Evolutionary conservation across 2,888 invertebrate genomes (phyloP), one percentile per base, ranked within the genome.

Genomic region (Odontomyia ornata): DNA sequence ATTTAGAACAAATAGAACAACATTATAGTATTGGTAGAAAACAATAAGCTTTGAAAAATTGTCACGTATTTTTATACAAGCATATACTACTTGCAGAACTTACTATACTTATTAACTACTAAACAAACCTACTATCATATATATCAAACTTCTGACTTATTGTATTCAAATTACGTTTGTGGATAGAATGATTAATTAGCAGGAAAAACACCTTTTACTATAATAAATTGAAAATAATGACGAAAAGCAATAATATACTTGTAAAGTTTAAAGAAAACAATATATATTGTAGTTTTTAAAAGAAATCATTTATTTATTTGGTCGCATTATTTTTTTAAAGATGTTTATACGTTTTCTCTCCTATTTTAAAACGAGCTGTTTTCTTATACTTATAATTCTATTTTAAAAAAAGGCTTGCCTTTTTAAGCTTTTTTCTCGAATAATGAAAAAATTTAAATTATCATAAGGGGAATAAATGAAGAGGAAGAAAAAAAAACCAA

Each of bases 91-190:
- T 73, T 73, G 46, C 73, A 73, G 57, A 73, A 73, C 73, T 21
- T 78, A 76, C 71, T 60, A 60, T 76, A 72, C 75, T 75, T 76
- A 76, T 62, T 75, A 73, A 46, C 27, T n/a, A 75, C 62, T 30
- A 75, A 64, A 78, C 60, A 76, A 73, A 57, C 30, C 73, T 60
- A 23, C 27, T 79, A 79, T 77, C 78, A 80, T 77, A 79, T 78
- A 78, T 80, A 77, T 78, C 65, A 76, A 56, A 77, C 75, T 79
- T 77, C 77, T 80, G 77, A 80, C 79, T 79, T 75, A 71, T 69
- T 77, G 76, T 76, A 76, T 79, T 78, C 77, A 77, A 78, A 71
- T 76, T 52, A 79, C 67, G 73, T 79, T 60, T 60, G 67, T 67
- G 69, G 73, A 75, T 57, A 62, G 28, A 73, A 73, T 43, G 28